These are phyloP conservation scores for Semnopithecus entellus DNA, from an alignment of 2,113 vertebrate genomes.

Conservation along the genomic window DNA sequence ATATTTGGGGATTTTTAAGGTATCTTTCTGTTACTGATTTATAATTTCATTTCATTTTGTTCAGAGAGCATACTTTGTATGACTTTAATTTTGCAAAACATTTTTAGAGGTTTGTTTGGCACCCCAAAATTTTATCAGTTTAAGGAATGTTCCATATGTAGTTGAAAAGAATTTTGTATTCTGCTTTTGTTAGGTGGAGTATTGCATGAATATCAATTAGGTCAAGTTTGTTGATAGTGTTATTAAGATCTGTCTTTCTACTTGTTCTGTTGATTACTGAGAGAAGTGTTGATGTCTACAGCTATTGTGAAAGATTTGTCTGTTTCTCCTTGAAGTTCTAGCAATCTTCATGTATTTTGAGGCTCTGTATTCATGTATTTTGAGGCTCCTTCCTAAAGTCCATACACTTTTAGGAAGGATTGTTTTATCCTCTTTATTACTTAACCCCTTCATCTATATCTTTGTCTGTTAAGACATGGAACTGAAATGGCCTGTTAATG, in stretches of 20 bases:
- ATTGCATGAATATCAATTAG: not conserved
- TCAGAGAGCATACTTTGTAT: not conserved
- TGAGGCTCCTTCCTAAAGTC: not conserved
- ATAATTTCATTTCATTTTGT: not conserved
- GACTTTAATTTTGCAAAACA: not conserved
- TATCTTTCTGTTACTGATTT: conserved; percentile 13
- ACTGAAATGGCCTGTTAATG: not conserved
- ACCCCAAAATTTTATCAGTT: not conserved
- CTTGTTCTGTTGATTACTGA: not conserved
- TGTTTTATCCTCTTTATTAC: not conserved
- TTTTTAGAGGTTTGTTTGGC: conserved; percentile 12
- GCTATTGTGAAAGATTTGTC: not conserved
- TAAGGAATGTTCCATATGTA: not conserved
- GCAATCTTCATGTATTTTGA: not conserved
- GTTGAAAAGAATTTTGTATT: not conserved
- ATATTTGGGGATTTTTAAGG: too few relatives aligned
- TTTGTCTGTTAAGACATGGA: not conserved
- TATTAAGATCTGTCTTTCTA: not conserved
- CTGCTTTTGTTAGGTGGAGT: not conserved
- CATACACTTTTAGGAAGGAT: conserved; percentile 10
- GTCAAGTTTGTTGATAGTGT: not conserved
- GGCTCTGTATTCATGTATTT: not conserved
- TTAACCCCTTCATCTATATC: not conserved
- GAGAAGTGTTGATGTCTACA: not conserved
- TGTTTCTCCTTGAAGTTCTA: not conserved